Conservation (phyloP, 92 coral and sea anemone species). For the Epizoanthus illoricatus region DNA sequence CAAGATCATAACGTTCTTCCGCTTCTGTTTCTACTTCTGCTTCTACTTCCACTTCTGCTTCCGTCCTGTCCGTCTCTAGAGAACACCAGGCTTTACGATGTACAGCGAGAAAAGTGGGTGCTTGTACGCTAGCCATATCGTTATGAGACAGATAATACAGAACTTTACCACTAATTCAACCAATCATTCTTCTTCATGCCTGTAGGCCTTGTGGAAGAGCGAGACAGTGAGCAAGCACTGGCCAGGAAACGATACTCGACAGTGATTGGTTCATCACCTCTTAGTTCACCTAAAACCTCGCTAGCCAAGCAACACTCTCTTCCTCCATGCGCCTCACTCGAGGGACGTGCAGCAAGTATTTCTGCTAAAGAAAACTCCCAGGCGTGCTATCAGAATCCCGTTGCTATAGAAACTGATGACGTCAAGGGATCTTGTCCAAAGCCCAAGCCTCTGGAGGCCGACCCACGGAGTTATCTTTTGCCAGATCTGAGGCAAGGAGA, state of each 20-base stretch:
- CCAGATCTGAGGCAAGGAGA: conserved; percentile 19
- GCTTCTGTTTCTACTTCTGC: too few relatives aligned
- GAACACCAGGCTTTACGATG: too few relatives aligned
- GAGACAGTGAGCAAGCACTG: conserved; percentile 6
- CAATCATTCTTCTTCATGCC: not conserved
- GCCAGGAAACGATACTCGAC: conserved; percentile 19
- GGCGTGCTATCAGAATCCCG: not conserved
- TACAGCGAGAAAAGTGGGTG: too few relatives aligned
- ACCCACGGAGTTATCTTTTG: conserved; percentile 4
- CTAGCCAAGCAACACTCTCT: too few relatives aligned
- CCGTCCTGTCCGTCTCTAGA: too few relatives aligned
- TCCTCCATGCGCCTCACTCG: too few relatives aligned
- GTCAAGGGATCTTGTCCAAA: not conserved
- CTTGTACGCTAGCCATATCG: too few relatives aligned
- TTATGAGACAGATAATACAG: too few relatives aligned
- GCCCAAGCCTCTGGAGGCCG: not conserved
- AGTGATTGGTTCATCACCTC: conserved; percentile 2
- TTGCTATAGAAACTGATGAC: conserved; percentile 3
- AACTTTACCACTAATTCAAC: not conserved
- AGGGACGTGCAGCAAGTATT: not conserved
- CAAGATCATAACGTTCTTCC: too few relatives aligned
- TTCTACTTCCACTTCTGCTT: too few relatives aligned
- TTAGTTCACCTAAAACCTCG: too few relatives aligned
- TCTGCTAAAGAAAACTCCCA: not conserved
- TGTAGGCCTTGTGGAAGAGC: not conserved